phyloP scores from a whole-genome alignment of 2,113 vertebrate species.

The Chiloscyllium plagiosum region DNA sequence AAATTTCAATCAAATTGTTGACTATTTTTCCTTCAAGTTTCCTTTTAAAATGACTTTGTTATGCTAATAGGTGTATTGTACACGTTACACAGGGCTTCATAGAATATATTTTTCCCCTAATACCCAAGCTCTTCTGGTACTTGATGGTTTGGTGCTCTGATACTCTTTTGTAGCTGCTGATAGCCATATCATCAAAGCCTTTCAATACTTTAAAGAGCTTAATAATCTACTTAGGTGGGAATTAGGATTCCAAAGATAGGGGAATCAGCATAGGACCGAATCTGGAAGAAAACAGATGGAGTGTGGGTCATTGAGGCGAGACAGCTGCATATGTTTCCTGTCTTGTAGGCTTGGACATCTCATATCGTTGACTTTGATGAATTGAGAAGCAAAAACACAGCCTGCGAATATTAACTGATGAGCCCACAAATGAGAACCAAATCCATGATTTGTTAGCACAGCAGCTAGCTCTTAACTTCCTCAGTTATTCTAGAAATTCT shows the following conservation, averaged over 20 bases:
- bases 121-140: neutral
- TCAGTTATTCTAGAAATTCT: neutral
- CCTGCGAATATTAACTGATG: neutral
- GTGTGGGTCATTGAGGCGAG: neutral
- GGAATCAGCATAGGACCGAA: neutral
- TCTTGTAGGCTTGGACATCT: neutral
- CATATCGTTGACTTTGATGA: neutral
- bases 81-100: neutral
- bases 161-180: conserved; percentile 4
- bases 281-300: conserved; percentile 20
- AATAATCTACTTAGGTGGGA: neutral
- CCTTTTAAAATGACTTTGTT: neutral
- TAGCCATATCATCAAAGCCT: conserved; percentile 28
- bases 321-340: neutral
- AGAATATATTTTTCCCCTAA: neutral
- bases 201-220: neutral
- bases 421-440: neutral
- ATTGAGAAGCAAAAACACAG: neutral
- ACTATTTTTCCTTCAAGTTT: neutral
- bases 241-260: conserved; percentile 21
- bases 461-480: neutral
- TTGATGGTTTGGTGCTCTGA: neutral
- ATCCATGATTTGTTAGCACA: neutral
- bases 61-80: neutral
- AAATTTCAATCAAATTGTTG: conserved; percentile 15